These are phyloP conservation scores for Gryon sp. DNA, from an alignment of 1,140 invertebrate genomes.

Conservation along the genomic window DNA sequence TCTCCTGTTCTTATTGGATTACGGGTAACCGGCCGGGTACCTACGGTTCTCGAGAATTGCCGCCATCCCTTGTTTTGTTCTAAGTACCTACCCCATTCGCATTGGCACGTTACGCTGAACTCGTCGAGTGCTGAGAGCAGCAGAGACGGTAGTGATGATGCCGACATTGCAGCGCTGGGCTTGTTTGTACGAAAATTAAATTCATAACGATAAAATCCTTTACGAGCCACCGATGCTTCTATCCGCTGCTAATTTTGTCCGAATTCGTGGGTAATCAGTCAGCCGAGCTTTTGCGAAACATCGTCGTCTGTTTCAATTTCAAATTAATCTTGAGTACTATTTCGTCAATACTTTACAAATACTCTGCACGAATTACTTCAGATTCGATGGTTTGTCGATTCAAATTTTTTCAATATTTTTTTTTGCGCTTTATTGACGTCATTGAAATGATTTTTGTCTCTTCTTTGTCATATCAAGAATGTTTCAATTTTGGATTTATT, in stretches of 20 bases:
- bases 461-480: no score
- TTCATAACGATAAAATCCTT: constrained; percentile 77
- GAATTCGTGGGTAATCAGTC: constrained; percentile 49
- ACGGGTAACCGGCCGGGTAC: constrained; percentile 73
- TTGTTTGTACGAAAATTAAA: constrained; percentile 78
- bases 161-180: constrained; percentile 44
- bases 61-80: constrained; percentile 68
- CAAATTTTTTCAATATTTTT: neutral
- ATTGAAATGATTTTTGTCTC: no score
- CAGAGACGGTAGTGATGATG: no score
- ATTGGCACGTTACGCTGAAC: constrained; percentile 63
- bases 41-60: constrained; percentile 65
- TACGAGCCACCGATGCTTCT: constrained; percentile 54
- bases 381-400: no score
- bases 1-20: constrained; percentile 78
- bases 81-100: constrained; percentile 69
- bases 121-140: constrained; percentile 53
- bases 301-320: constrained; percentile 15
- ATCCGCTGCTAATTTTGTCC: constrained; percentile 42
- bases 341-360: constrained; percentile 2
- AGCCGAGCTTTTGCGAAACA: constrained; percentile 21
- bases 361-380: no score
- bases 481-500: no score
- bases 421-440: no score
- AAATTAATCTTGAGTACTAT: constrained; percentile 18